Evolutionary conservation across 2,113 vertebrate species (phyloP), one percentile per base, ranked within the genome.

Genomic region (Lanius ludovicianus): DNA sequence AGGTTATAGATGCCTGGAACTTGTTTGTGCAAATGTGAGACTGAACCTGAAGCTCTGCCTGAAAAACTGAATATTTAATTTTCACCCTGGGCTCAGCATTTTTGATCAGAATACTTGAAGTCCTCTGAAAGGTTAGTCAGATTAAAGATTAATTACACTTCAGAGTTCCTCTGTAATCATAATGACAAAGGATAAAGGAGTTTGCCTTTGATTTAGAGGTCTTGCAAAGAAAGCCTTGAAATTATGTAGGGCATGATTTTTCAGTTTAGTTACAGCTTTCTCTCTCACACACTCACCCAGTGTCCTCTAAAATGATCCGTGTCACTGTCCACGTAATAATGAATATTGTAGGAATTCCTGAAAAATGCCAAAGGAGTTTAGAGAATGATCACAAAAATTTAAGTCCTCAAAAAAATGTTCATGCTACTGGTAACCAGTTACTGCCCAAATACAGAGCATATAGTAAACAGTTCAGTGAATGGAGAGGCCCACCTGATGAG

Each of bases 341-440:
- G 78, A 99, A 98, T 90, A 99, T 50, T 0, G 98, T 98, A 91
- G 99, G 99, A 93, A 99, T 97, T 71, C 99, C 99, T 99, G 97
- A 9, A 22, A 94, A 94, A 82, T 44, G 22, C 15, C 79, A 91
- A 19, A 79, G 42, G 67, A 6, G 5, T 68, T 93, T 46, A 68
- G 27, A 74, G 35, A 22, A 67, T n/a, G 46, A 44, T 41, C 35
- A 59, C 55, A 83, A 92, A 87, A 88, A 82, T 37, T 0, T 5
- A 70, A 73, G 21, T 73, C 10, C n/a, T 37, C 18, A 8, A 37
- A 82, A 50, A 35, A 14, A 27, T 5, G 3, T 71, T 47, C 46
- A 67, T 13, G 11, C 31, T 42, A 16, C 10, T 42, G 46, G 20
- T 39, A 89, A 77, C 6, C 39, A 53, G 10, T 41, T 53, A 42